Evolutionary conservation across 2,113 vertebrate species (phyloP), one percentile per base, ranked within the genome.

Genomic region (Xyrauchen texanus): DNA sequence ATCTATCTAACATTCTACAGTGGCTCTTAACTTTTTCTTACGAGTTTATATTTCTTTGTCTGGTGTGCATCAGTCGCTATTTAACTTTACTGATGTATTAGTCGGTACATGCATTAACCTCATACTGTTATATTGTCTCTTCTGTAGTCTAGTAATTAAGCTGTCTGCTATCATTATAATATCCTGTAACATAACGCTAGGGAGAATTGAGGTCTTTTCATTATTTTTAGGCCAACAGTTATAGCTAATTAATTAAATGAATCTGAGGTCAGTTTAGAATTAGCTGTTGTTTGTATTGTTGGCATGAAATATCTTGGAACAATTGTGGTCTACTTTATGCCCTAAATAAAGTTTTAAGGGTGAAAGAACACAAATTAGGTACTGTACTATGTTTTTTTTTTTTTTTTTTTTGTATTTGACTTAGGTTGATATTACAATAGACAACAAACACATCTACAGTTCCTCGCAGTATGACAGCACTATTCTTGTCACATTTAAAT

Each of bases 1-100:
- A 49, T 52, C 67, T 21, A 78, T 58, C 72, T 80, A 84, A 34
- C 21, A 34, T 34, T 34, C 21, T 34, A 34, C 21, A 86, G 78
- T 83, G 63, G 83, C 82, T 88, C 85, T 79, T 82, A 85, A 82
- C 57, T 70, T 76, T 69, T 83, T 74, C 88, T 87, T 72, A 73
- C 83, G 88, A 79, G 82, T 87, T 88, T 90, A 82, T 88, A 83
- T 91, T 90, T 88, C 72, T 88, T 90, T 87, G 88, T 81, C 88
- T 85, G 86, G 83, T 88, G 88, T 89, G 82, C 85, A n/a, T 74
- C 55, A 42, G 34, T 55, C 6, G 52, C 57, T 75, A 51, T 75
- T 63, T 63, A 75, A 49, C 58, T 75, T 73, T 47, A 72, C 13
- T n/a, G 70, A 72, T 60, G 83, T 85, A 86, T 87, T 86, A 55